Conservation (phyloP, 2,113 vertebrate species). For the Lipophrys pholis region DNA sequence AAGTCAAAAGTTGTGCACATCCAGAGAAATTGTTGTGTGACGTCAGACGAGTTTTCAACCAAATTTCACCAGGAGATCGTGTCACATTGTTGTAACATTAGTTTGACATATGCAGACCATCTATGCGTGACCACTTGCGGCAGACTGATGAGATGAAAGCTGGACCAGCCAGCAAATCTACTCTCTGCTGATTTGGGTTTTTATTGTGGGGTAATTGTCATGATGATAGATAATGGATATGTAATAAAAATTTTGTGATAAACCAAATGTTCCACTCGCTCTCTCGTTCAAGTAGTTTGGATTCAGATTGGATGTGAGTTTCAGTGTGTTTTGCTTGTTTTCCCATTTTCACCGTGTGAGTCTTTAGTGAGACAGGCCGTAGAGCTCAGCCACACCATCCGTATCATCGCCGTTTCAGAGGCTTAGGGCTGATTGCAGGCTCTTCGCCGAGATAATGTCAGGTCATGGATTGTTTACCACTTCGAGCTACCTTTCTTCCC, state of each 20-base stretch:
- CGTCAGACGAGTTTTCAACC: too few species aligned
- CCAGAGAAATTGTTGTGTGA: too few species aligned
- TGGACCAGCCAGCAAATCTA: conserved; percentile 1
- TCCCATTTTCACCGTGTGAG: not conserved
- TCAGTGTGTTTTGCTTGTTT: not conserved
- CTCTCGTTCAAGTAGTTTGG: too few species aligned
- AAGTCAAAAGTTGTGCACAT: too few species aligned
- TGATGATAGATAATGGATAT: not conserved
- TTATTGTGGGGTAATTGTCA: conserved; percentile 5
- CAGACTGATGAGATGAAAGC: too few species aligned
- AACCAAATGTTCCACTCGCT: too few species aligned
- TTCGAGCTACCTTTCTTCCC: conserved; percentile 28
- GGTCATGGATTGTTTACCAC: conserved; percentile 57
- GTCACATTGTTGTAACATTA: too few species aligned
- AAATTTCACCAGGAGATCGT: too few species aligned
- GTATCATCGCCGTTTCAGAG: conserved; percentile 9
- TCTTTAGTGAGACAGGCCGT: conserved; percentile 3
- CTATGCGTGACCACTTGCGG: too few species aligned
- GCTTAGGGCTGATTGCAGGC: conserved; percentile 36
- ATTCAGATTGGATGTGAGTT: not conserved
- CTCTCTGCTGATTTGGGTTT: not conserved
- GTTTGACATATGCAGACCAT: too few species aligned
- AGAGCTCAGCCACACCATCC: conserved; percentile 2
- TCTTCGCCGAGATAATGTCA: conserved; percentile 35
- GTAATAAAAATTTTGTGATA: too few species aligned